Percentiles rank a stretch among this genome's conserved stretches.
phyloP scores from a whole-genome alignment of 2,797 vertebrate genomes.

The Syndactyla subalaris region DNA sequence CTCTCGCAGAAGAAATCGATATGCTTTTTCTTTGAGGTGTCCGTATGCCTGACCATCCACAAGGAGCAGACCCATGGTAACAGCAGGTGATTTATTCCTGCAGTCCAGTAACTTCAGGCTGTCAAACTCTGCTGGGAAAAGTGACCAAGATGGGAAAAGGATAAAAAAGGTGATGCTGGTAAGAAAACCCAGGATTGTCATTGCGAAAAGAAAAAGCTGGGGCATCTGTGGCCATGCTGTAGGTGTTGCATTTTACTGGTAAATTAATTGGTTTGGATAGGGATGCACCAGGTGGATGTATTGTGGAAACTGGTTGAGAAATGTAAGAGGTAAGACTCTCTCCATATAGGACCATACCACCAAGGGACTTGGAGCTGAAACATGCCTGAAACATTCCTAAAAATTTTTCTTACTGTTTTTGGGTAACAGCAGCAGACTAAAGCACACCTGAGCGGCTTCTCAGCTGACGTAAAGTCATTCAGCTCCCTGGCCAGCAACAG shows the following conservation, averaged over 20 bases:
- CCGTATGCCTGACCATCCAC: neutral
- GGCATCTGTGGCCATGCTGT: neutral
- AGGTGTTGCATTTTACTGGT: neutral
- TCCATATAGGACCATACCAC: neutral
- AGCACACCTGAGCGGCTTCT: neutral
- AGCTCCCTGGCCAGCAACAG: fast-evolving
- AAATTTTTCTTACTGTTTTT: neutral
- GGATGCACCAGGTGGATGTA: neutral
- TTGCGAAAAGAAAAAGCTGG: neutral
- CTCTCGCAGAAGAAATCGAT: neutral
- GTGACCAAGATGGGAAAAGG: neutral
- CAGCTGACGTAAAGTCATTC: fast-evolving
- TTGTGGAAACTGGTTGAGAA: neutral
- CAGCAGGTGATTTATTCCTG: neutral
- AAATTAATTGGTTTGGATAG: neutral
- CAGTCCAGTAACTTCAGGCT: neutral
- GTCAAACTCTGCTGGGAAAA: neutral
- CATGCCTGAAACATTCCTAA: neutral
- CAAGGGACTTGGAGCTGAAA: neutral
- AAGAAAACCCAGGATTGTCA: neutral
- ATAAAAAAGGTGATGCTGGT: neutral
- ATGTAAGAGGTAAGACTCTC: neutral
- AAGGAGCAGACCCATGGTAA: neutral
- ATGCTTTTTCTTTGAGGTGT: neutral
- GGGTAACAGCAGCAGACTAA: neutral